These are phyloP conservation scores for Strix occidentalis DNA, from an alignment of 2,797 vertebrate genomes.

Conservation along the genomic window DNA sequence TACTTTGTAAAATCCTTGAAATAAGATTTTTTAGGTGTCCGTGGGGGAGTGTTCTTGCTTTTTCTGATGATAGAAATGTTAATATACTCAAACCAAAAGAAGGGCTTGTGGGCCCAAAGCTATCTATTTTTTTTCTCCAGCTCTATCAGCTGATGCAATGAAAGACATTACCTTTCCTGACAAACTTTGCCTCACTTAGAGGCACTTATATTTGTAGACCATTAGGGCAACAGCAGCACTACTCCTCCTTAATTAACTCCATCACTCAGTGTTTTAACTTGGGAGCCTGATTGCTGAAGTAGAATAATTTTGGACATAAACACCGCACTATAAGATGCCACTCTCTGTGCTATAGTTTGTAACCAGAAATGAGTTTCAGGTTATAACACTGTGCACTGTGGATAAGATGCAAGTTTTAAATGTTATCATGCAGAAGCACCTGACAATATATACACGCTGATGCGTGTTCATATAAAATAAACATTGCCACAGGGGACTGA, in stretches of 20 bases:
- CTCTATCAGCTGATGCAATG: not conserved
- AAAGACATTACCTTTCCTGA: not conserved
- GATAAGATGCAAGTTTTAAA: not conserved
- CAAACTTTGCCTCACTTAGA: slow-evolving; percentile 8
- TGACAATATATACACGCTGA: not conserved
- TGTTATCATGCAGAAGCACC: not conserved
- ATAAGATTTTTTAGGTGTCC: not conserved
- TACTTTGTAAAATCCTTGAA: not conserved
- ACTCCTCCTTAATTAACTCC: slow-evolving; percentile 55
- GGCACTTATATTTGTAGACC: not conserved
- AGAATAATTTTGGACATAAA: slow-evolving; percentile 43
- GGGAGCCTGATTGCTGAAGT: not conserved
- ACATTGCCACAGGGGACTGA: not conserved
- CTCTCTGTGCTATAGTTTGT: not conserved
- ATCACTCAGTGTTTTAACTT: slow-evolving; percentile 53
- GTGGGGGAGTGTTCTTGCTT: not conserved
- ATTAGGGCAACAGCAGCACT: not conserved
- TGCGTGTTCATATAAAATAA: not conserved
- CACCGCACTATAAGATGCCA: not conserved
- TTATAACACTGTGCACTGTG: not conserved
- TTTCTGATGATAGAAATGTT: not conserved
- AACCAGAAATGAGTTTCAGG: not conserved
- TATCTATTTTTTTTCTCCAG: not conserved
- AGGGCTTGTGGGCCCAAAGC: not conserved
- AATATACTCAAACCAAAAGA: not conserved